Evolutionary conservation across 2,113 vertebrate genomes (phyloP).

Genomic region (Genyomyrus donnyi): DNA sequence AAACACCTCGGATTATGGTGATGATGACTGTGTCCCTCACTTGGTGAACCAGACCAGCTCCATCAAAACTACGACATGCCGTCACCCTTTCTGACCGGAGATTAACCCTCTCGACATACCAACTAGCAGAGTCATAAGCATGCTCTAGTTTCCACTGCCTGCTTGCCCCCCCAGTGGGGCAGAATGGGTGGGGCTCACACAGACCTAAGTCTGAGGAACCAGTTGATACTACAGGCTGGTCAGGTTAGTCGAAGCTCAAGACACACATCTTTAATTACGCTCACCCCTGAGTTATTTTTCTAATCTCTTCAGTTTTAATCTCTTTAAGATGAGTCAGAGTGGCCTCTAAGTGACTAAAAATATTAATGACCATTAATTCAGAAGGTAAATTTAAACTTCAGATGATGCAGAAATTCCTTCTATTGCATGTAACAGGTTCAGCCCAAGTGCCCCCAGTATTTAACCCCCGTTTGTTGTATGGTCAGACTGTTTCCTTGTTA

Average conservation of each 20-base stretch:
- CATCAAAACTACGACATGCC: neutral
- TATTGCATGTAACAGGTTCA: slow-evolving; percentile 40
- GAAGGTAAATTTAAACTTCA: slow-evolving; percentile 37
- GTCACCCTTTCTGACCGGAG: neutral
- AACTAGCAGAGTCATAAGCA: neutral
- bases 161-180: neutral
- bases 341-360: slow-evolving; percentile 33
- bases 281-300: neutral
- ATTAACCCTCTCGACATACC: neutral
- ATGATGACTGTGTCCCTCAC: neutral
- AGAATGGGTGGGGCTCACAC: neutral
- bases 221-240: neutral
- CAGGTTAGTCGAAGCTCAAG: neutral
- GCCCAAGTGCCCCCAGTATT: slow-evolving; percentile 14
- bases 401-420: slow-evolving; percentile 26
- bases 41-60: neutral
- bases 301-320: neutral
- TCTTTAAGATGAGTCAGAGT: slow-evolving; percentile 32
- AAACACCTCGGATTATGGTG: neutral
- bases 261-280: neutral
- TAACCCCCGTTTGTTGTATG: slow-evolving; percentile 21
- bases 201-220: neutral
- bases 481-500: neutral
- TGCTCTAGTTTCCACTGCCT: neutral
- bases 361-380: slow-evolving; percentile 17